Percentiles rank a stretch among this genome's conserved stretches.
Conservation (phyloP, 2,113 vertebrate genomes). For the Daphoenositta chrysoptera region DNA sequence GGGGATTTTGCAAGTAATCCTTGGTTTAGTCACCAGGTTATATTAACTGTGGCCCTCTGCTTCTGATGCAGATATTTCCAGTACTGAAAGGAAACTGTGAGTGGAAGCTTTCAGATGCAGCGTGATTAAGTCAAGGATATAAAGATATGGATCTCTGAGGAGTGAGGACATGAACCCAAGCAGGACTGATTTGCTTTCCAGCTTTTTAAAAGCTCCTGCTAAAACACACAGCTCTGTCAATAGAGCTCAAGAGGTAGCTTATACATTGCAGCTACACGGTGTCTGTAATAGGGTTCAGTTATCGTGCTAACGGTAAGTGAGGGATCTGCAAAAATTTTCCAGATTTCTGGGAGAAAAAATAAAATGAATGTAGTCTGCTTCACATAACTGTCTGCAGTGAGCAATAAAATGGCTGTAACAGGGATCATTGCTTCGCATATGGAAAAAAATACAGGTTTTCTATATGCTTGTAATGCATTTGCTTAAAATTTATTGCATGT, state of each 20-base stretch:
- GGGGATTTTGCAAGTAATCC: neutral
- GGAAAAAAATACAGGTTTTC: slow-evolving; percentile 58
- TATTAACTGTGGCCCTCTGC: neutral
- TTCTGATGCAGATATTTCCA: slow-evolving; percentile 1
- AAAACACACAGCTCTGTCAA: neutral
- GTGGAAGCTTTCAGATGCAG: neutral
- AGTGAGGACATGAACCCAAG: slow-evolving; percentile 1
- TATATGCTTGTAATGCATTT: slow-evolving; percentile 34
- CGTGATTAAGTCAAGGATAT: neutral
- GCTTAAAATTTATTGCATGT: slow-evolving; percentile 35
- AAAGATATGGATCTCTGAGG: slow-evolving; percentile 7
- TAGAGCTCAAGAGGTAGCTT: neutral
- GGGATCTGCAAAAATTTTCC: slow-evolving; percentile 35
- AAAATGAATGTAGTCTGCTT: slow-evolving; percentile 49
- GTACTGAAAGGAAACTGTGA: neutral
- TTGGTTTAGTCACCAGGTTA: neutral
- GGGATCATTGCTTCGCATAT: slow-evolving; percentile 46
- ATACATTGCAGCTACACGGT: neutral
- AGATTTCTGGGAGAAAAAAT: slow-evolving; percentile 53
- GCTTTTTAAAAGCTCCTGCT: slow-evolving; percentile 3
- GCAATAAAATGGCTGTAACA: slow-evolving; percentile 63
- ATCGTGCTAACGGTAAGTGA: slow-evolving; percentile 21
- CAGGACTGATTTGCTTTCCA: slow-evolving; percentile 5
- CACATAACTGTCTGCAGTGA: slow-evolving; percentile 43
- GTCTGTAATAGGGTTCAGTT: slow-evolving; percentile 39